Base-by-base conservation (phyloP, 1,140 invertebrate species). In the Apis laboriosa region DNA sequence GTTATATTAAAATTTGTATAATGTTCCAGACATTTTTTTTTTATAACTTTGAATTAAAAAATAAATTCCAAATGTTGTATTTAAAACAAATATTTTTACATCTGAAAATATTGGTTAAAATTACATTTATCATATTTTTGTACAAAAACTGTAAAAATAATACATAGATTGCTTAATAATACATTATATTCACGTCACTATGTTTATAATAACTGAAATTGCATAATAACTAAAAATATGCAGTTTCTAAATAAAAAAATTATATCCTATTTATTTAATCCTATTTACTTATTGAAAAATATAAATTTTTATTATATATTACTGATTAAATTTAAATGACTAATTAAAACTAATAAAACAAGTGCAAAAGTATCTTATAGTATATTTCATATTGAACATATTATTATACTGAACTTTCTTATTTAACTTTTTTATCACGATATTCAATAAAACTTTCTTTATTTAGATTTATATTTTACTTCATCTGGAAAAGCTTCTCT, bases 401-500 rank as follows among this genome's bases (percentile, higher is more conserved):
- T 66, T 74, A 21, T 60, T 28, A 17, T 68, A 70, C 12, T n/a
- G 5, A 82, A 82, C 64, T 82, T 82, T 77, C 74, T 70, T 76
- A 76, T 66, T 67, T 76, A 76, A 76, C 2, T 43, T 43, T 43
- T 4, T 43, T 43, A 43, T 77, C 24, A 77, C 55, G 63, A 43
- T n/a, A 21, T 68, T 60, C 43, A n/a, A 77, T 19, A 58, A 51
- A 74, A 49, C n/a, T 13, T 13, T n/a, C 21, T 80, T 86, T 92
- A 92, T 73, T 92, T 92, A 24, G 90, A 90, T 86, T 92, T 92
- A 78, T 92, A 91, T 85, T 93, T 92, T 9, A 68, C 90, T 74
- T 95, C 94, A 84, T 98, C 97, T 24, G 97, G 97, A 89, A 96
- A 97, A 34, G 96, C 95, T 86, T 97, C 96, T 75, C 96, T 95